Evolutionary conservation across 1,140 invertebrate genomes (phyloP).

Genomic region (Heliconius eleuchia): DNA sequence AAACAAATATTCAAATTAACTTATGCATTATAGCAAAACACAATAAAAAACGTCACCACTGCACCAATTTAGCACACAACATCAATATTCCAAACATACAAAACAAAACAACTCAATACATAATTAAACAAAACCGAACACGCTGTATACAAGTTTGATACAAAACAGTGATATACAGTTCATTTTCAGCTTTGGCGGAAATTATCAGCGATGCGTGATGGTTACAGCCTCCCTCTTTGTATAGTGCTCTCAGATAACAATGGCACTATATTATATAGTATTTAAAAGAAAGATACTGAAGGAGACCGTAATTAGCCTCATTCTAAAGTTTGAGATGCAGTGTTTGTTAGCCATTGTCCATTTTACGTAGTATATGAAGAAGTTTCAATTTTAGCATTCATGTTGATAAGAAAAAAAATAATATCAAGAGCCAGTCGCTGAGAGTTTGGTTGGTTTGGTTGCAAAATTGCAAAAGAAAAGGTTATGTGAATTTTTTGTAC

Average conservation of each 20-base stretch:
- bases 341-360: constrained; percentile 18
- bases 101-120: neutral
- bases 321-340: constrained; percentile 40
- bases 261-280: constrained; percentile 37
- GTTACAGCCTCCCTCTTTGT: constrained; percentile 40
- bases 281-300: constrained; percentile 42
- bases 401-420: constrained; percentile 4
- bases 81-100: neutral
- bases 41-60: neutral
- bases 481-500: neutral
- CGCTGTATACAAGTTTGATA: constrained; percentile 46
- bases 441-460: neutral
- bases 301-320: constrained; percentile 41
- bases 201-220: constrained; percentile 64
- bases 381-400: constrained; percentile 1
- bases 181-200: constrained; percentile 55
- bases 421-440: neutral
- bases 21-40: neutral
- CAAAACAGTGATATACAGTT: constrained; percentile 58
- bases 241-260: constrained; percentile 38
- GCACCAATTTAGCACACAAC: neutral
- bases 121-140: constrained; percentile 35
- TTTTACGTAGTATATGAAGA: constrained; percentile 5
- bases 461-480: neutral
- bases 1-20: too few relatives aligned